phyloP scores from a whole-genome alignment of 2,888 invertebrate species.

The Cephus nigrinus region DNA sequence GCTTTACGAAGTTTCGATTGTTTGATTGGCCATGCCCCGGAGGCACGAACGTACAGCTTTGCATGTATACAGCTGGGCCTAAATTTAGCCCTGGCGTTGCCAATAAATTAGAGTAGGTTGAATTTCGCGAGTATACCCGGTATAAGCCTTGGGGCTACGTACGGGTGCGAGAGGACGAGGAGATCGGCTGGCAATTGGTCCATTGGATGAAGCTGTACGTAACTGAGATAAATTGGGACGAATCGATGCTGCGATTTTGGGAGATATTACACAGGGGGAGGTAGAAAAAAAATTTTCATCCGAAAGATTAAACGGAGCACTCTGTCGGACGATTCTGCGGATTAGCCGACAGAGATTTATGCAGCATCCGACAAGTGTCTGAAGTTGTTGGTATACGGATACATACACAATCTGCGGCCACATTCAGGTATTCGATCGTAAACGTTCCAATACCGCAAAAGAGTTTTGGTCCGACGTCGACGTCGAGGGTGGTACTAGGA shows the following conservation, averaged over 20 bases:
- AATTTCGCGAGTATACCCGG: constrained; percentile 8
- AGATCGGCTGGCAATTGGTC: neutral
- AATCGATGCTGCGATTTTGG: neutral
- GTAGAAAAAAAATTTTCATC: neutral
- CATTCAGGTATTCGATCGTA: constrained; percentile 35
- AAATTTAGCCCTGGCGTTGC: constrained; percentile 11
- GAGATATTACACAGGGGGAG: neutral
- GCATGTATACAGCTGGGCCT: constrained; percentile 8
- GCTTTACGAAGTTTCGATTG: constrained; percentile 21
- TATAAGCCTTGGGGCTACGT: neutral
- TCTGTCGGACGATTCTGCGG: neutral
- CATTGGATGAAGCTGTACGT: neutral
- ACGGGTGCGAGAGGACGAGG: neutral
- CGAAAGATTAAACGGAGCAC: neutral
- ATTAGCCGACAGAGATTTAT: neutral
- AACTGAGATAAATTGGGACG: neutral
- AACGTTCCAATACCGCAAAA: constrained; percentile 47
- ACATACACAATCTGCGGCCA: constrained; percentile 23
- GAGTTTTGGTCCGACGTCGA: constrained; percentile 41
- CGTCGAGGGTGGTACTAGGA: constrained; percentile 24
- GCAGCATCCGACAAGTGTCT: neutral
- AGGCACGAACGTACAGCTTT: constrained; percentile 4
- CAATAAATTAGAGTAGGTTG: constrained; percentile 11
- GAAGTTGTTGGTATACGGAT: constrained; percentile 11
- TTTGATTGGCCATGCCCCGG: constrained; percentile 14